Conservation (phyloP, 2,113 vertebrate species). For the Bettongia penicillata region DNA sequence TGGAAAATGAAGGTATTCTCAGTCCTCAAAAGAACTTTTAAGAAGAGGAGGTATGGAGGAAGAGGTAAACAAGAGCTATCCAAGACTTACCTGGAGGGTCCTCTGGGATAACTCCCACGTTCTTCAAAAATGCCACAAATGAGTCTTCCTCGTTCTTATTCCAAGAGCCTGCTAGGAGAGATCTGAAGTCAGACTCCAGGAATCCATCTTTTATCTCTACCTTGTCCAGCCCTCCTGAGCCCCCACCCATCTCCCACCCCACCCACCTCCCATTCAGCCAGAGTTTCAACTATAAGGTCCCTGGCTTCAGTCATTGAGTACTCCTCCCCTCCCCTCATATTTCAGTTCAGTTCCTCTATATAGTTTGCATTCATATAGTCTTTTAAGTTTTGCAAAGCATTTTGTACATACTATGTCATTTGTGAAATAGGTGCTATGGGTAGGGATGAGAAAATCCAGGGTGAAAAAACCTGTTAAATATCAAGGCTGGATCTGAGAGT, state of each 20-base stretch:
- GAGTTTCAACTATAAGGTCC: neutral
- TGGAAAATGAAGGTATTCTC: too few species aligned
- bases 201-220: neutral
- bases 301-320: neutral
- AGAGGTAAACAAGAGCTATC: too few species aligned
- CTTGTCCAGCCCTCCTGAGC: neutral
- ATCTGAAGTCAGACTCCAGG: neutral
- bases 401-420: neutral
- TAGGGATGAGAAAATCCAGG: neutral
- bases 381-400: neutral
- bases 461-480: neutral
- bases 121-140: too few species aligned
- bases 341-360: neutral
- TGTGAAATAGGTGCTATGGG: neutral
- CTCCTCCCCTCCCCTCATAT: neutral
- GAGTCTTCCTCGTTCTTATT: neutral
- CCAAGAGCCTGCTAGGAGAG: neutral
- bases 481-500: neutral
- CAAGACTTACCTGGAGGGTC: neutral
- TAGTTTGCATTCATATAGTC: neutral
- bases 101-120: too few species aligned
- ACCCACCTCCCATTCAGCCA: too few species aligned
- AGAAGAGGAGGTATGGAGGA: too few species aligned
- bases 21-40: too few species aligned
- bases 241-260: too few species aligned